Base-by-base conservation (phyloP, 2,113 vertebrate genomes). In the Chitala chitala region DNA sequence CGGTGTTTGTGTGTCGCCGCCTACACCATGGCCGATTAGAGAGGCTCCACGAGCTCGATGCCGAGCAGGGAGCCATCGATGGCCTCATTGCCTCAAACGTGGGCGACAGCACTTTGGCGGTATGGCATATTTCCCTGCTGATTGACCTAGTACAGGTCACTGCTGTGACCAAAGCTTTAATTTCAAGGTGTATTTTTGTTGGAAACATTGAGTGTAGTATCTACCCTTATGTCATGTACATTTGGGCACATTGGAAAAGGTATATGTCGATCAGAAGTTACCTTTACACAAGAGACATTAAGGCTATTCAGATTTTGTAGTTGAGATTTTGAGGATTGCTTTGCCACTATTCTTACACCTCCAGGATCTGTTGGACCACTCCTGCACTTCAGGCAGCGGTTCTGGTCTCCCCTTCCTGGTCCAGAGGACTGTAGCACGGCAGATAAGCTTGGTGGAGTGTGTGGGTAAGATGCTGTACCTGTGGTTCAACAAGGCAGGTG, bases 321-420 rank as follows among this genome's bases (percentile, higher is more conserved):
- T 7, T 38, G 46, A 44, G 29, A 22, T 31, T 48, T 70, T 46
- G 75, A 58, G 12, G 68, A 15, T 54, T 51, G 13, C 44, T 29
- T 31, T 50, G 31, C 73, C 6, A 77, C 68, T 73, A 74, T 78
- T 17, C 78, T 84, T 64, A 85, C 71, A 69, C 15, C 78, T 70
- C 13, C 79, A 99, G 97, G 96, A 99, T 76, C 81, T 99, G 76
- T 44, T 99, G 91, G 95, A 96, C 86, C 96, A 99, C 85, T 94
- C 96, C 0, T 98, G 96, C 77, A 99, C 97, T 0, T 99, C 97
- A 46, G 97, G 97, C 74, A 98, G 96, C 40, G 97, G 97, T 40
- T 99, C 97, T 53, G 97, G 97, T 2, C 94, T 99, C 75, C 97
- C 97, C 22, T 99, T 99, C 86, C 87, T 99, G 71, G 96, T 99